Base-by-base conservation (phyloP, 2,888 invertebrate species). In the Apodemia zela region DNA sequence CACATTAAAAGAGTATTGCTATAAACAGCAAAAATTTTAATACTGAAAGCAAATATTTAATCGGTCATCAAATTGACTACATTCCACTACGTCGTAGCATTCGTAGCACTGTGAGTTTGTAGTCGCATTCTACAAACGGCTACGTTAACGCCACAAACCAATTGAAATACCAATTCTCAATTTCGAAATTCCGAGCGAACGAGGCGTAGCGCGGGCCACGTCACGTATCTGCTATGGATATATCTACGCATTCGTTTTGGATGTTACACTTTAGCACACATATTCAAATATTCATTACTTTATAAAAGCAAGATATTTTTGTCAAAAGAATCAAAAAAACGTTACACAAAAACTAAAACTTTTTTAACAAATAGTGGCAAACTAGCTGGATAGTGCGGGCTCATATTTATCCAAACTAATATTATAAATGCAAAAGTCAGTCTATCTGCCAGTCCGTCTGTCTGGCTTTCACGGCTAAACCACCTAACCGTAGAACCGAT, bases 81-180 rank as follows among this genome's bases (percentile, higher is more conserved):
- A 57, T 60, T 47, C 47, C 47, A 45, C 13, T 42, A 25, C 10
- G 17, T n/a, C 63, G 66, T 60, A 63, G 63, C 62, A 57, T 62
- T 49, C 60, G 63, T 54, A 66, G 57, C 61, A 59, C 58, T 58
- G 62, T 61, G 61, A 18, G 35, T 35, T 25, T 63, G 62, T 60
- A 60, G 66, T 59, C 61, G 60, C 63, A 64, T 63, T 61, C 66
- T 65, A 64, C 65, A 51, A 62, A 59, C 61, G 61, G 59, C 63
- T 60, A 75, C 75, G 72, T 77, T 76, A 79, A 79, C 80, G 78
- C 78, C 75, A 72, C 79, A 76, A 82, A 78, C 78, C 79, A 82
- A 83, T 85, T 81, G 77, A 79, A 85, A 82, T 82, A 81, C 81
- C 79, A 68, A 76, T 78, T 82, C 79, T 74, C 78, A 75, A 79